Conservation (phyloP, 2,113 vertebrate species). For the Hiodon tergisus region DNA sequence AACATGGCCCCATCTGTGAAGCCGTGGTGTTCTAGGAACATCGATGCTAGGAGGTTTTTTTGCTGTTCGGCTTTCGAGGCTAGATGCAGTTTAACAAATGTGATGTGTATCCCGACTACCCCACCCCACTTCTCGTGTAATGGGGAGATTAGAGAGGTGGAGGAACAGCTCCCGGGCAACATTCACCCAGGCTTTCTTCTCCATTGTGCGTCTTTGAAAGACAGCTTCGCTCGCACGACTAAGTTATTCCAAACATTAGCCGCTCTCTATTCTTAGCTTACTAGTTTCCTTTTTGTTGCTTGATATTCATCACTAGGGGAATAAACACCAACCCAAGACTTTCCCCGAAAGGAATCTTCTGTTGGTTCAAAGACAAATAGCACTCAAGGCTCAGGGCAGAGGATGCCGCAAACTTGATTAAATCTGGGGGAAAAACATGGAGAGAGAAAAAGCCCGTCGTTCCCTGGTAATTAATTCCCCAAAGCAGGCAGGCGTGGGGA, state of each 20-base stretch:
- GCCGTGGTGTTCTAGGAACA: too few relatives aligned
- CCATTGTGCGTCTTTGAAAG: background rate
- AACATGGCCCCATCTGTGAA: too few relatives aligned
- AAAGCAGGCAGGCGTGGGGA: conserved; percentile 11
- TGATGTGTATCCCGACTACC: too few relatives aligned
- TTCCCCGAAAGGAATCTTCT: background rate
- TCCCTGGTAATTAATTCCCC: conserved; percentile 9
- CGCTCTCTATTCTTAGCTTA: too few relatives aligned
- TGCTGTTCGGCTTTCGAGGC: too few relatives aligned
- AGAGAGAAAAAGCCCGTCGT: background rate
- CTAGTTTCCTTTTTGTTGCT: background rate
- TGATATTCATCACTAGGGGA: background rate
- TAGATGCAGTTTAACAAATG: too few relatives aligned
- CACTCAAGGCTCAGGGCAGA: background rate
- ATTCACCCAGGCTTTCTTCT: too few relatives aligned
- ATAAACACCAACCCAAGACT: background rate
- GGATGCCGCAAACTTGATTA: conserved; percentile 13
- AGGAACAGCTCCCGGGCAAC: too few relatives aligned
- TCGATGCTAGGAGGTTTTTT: too few relatives aligned
- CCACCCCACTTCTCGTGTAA: too few relatives aligned
- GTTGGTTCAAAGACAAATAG: conserved; percentile 11
- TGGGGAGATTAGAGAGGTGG: too few relatives aligned
- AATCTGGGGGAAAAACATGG: background rate
- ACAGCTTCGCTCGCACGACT: background rate
- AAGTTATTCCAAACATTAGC: background rate